Conservation (phyloP, 2,797 vertebrate genomes). For the Crenuchus spilurus region DNA sequence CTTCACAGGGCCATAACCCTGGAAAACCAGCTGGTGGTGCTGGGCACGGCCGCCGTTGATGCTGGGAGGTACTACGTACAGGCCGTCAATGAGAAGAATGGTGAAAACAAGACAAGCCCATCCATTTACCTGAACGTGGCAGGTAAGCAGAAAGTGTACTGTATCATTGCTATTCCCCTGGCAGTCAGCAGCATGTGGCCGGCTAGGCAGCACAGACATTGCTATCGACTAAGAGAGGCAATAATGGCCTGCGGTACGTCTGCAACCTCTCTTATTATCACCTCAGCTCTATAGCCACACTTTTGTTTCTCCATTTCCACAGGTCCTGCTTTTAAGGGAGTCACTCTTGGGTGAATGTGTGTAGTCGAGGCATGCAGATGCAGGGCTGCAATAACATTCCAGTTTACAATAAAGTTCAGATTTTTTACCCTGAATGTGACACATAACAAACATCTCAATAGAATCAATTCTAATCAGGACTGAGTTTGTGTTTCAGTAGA, state of each 20-base stretch:
- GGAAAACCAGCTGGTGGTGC: conserved; percentile 83
- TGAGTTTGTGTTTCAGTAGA: too few relatives aligned
- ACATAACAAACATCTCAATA: too few relatives aligned
- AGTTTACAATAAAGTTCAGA: too few relatives aligned
- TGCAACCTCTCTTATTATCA: conserved; percentile 37
- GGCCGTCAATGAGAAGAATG: conserved; percentile 83
- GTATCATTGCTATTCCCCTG: conserved; percentile 43
- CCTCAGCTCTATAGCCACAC: conserved; percentile 5
- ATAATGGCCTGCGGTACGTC: conserved; percentile 31
- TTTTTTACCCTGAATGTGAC: too few relatives aligned
- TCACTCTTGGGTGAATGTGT: conserved; percentile 16
- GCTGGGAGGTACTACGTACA: conserved; percentile 81
- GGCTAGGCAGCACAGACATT: conserved; percentile 39
- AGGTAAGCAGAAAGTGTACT: conserved; percentile 70
- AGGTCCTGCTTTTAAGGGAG: conserved; percentile 12
- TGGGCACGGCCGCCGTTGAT: conserved; percentile 65
- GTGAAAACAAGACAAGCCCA: conserved; percentile 85
- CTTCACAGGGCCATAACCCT: conserved; percentile 79
- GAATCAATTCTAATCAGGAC: too few relatives aligned
- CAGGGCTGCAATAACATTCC: too few relatives aligned
- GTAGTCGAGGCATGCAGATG: conserved; percentile 18
- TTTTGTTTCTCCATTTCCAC: conserved; percentile 25
- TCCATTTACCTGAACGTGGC: conserved; percentile 73
- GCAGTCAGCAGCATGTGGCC: conserved; percentile 24
- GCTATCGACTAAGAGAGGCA: conserved; percentile 35